Evolutionary conservation across 2,113 vertebrate species (phyloP).

Genomic region (Neofelis nebulosa): DNA sequence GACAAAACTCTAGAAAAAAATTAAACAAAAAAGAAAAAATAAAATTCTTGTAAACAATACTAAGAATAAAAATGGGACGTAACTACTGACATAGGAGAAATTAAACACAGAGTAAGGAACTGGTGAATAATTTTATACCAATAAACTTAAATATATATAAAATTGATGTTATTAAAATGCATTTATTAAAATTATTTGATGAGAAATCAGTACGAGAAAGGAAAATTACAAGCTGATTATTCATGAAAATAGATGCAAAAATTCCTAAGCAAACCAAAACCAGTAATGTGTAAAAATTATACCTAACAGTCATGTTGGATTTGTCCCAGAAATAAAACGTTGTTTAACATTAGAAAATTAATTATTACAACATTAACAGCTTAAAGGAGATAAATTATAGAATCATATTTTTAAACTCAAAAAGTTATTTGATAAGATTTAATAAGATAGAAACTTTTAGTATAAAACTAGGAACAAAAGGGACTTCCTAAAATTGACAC

Average conservation of each 20-base stretch:
- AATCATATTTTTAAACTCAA: not conserved
- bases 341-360: not conserved
- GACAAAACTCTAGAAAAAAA: not conserved
- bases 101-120: not conserved
- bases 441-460: not conserved
- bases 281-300: not conserved
- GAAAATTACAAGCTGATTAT: not conserved
- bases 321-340: not conserved
- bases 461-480: not conserved
- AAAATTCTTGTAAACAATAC: not conserved
- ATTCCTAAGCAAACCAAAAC: not conserved
- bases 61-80: not conserved
- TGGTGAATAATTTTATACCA: conserved; percentile 16
- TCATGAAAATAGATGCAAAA: not conserved
- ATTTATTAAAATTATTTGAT: not conserved
- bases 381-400: not conserved
- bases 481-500: not conserved
- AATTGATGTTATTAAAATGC: not conserved
- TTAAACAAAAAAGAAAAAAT: not conserved
- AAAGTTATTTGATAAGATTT: not conserved
- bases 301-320: not conserved
- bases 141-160: not conserved
- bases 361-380: not conserved
- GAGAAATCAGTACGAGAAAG: not conserved
- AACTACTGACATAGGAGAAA: not conserved